Conservation (phyloP, 2,888 invertebrate species). For the Drosophila mimica region DNA sequence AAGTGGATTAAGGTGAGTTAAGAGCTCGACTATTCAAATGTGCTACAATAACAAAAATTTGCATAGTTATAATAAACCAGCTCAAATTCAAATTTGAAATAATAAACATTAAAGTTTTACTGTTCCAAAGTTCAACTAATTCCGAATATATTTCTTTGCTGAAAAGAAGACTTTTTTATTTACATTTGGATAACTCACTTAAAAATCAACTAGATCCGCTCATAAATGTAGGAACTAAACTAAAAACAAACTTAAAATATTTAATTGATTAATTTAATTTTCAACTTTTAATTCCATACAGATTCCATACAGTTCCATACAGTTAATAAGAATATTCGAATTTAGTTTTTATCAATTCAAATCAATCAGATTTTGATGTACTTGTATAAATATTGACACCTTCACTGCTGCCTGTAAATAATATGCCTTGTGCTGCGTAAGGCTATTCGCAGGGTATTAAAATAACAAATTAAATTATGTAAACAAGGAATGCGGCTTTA, state of each 20-base stretch:
- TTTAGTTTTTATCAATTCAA: not conserved
- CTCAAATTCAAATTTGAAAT: not conserved
- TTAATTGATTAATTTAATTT: not conserved
- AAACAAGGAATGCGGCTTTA: conserved; percentile 21
- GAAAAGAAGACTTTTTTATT: not conserved
- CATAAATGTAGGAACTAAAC: not conserved
- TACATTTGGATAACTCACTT: not conserved
- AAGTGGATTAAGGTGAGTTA: not conserved
- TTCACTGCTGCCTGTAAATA: not conserved
- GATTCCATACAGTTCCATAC: too few species aligned
- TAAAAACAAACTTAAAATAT: not conserved
- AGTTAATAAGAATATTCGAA: not conserved
- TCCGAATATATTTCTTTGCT: not conserved
- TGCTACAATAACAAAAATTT: not conserved
- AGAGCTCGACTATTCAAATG: not conserved
- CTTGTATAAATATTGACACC: not conserved
- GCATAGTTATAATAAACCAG: not conserved
- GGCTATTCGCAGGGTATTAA: conserved; percentile 18
- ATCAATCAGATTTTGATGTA: not conserved
- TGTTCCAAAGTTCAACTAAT: not conserved
- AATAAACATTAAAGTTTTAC: not conserved
- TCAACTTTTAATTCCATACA: not conserved
- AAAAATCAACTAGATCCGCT: not conserved
- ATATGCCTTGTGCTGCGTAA: conserved; percentile 1
- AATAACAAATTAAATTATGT: conserved; percentile 34